phyloP scores from a whole-genome alignment of 37 sponge, comb jelly and placozoan species.

The Halichondria panicea region DNA sequence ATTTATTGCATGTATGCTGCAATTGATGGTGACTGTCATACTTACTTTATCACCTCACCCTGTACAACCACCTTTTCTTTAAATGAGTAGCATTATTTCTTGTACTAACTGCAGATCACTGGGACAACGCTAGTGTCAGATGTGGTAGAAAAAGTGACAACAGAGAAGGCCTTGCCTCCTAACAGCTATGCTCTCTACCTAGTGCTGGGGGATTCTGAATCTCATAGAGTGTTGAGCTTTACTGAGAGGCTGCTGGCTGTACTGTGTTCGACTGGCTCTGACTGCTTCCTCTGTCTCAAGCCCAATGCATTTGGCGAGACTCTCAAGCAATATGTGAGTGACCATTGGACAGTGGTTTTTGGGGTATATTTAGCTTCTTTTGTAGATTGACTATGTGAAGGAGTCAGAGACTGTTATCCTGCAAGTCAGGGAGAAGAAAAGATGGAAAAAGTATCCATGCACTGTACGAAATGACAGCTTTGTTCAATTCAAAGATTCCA shows the following conservation, averaged over 20 bases:
- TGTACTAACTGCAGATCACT: constrained; percentile 34
- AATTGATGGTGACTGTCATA: not conserved
- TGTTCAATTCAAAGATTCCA: constrained; percentile 70
- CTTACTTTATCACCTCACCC: not conserved
- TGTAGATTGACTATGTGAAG: constrained; percentile 1
- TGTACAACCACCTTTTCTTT: not conserved
- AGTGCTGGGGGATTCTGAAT: constrained; percentile 71
- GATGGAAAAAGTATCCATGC: constrained; percentile 77
- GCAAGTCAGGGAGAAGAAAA: constrained; percentile 71
- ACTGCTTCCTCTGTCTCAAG: constrained; percentile 68
- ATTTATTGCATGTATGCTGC: not conserved
- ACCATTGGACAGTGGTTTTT: not conserved
- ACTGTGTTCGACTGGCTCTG: constrained; percentile 25
- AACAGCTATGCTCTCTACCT: constrained; percentile 70
- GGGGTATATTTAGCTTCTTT: not conserved
- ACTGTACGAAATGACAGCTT: constrained; percentile 39
- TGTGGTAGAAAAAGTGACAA: constrained; percentile 47
- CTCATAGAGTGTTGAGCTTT: constrained; percentile 39
- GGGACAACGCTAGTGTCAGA: constrained; percentile 43
- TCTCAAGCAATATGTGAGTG: constrained; percentile 54
- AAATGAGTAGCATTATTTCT: not conserved
- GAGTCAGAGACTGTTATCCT: constrained; percentile 30
- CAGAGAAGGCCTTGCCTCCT: constrained; percentile 44
- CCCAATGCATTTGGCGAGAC: constrained; percentile 56
- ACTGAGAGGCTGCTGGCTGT: constrained; percentile 71